Conservation (phyloP, 2,113 vertebrate genomes). For the Catharus bicknelli region DNA sequence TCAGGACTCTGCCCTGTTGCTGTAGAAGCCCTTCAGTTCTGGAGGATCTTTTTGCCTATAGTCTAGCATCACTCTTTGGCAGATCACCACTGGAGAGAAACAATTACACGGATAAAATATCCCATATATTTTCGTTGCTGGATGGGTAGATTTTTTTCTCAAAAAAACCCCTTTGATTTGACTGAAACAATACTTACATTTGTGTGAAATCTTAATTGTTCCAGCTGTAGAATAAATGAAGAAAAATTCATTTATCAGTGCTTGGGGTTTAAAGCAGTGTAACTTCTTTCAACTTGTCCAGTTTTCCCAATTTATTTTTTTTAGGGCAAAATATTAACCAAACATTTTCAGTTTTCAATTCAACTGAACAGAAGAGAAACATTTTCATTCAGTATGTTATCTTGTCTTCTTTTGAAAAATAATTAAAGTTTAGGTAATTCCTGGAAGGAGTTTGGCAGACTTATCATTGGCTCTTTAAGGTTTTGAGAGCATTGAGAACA, state of each 20-base stretch:
- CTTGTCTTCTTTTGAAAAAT: neutral
- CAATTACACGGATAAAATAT: neutral
- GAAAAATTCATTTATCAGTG: neutral
- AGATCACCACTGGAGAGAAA: neutral
- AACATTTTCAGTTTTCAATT: neutral
- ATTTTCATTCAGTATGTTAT: neutral
- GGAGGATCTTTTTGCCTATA: neutral
- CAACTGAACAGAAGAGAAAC: neutral
- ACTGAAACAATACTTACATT: constrained; percentile 5
- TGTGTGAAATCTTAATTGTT: neutral
- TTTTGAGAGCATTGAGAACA: neutral
- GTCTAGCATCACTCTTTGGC: neutral
- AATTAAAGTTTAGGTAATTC: neutral
- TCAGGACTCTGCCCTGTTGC: neutral
- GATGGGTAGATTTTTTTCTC: neutral
- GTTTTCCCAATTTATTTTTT: neutral
- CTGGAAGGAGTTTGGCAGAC: neutral
- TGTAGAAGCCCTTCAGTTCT: neutral
- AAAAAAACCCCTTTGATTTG: neutral
- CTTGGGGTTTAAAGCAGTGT: neutral
- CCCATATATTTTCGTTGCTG: neutral
- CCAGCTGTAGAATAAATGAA: neutral
- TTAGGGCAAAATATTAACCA: neutral
- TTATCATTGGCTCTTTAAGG: neutral
- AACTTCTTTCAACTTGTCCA: neutral